Conservation (phyloP, 2,113 vertebrate species). For the Natator depressus region DNA sequence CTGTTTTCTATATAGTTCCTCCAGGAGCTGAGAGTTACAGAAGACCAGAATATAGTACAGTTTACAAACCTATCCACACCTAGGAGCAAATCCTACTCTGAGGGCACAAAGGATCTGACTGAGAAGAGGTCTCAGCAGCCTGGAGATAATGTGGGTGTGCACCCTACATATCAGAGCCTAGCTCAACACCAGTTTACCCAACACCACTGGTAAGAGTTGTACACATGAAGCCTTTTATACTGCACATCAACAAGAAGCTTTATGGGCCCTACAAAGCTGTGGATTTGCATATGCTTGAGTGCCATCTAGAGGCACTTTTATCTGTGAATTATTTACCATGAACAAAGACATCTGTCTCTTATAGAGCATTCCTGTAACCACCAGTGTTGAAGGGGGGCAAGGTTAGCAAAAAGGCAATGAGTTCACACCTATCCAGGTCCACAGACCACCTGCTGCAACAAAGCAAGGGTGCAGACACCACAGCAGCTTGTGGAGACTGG, state of each 20-base stretch:
- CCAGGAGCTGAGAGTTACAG: too few species aligned
- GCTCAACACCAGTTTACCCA: background rate
- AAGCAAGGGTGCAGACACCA: background rate
- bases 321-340: background rate
- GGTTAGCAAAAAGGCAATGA: background rate
- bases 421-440: background rate
- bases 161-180: background rate
- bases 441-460: background rate
- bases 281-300: background rate
- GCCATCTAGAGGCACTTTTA: accelerated
- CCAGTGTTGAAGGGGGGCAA: background rate
- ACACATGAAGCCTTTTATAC: background rate
- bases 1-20: background rate
- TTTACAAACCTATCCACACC: background rate
- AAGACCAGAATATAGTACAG: background rate
- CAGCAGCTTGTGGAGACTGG: background rate
- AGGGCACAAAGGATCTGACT: background rate
- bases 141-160: background rate
- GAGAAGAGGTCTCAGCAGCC: background rate
- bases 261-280: background rate
- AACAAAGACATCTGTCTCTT: background rate
- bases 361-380: background rate
- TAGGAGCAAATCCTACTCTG: background rate
- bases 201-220: background rate
- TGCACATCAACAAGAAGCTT: background rate